Evolutionary conservation across 2,888 invertebrate species (phyloP), one percentile per base, ranked within the genome.

Genomic region (Drosophila acutilabella): DNA sequence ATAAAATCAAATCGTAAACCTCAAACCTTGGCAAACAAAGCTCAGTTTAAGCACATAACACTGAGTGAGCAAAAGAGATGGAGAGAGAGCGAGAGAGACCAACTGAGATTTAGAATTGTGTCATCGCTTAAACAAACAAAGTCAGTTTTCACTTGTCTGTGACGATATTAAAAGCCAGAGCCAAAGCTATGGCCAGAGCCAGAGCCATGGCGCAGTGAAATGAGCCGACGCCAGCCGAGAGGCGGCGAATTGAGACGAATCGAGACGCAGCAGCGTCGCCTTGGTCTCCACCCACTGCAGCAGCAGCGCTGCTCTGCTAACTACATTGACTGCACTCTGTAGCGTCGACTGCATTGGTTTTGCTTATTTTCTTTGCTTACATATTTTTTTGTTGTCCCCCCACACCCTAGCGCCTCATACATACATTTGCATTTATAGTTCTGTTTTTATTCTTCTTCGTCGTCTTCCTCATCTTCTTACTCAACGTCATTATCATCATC

Each of bases 61-160:
- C 16, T 18, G 16, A 14, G 23, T 20, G 33, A 33, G 11, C 7
- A 1, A 30, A 30, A 2, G 33, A 8, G 56, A 48, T 57, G 38
- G 42, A 16, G 30, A 50, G 58, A 40, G 78, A 23, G 30, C 16
- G 40, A 73, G 60, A 60, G 53, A 71, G n/a, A 66, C 52, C 51
- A 70, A 66, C 44, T 50, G 16, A 64, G 70, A 72, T 75, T 78
- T 74, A 82, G 80, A 83, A 83, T 83, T 83, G 88, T 88, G 83
- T 88, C 83, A 83, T 81, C 77, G 74, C 68, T 64, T 74, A 82
- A 82, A 71, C 88, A 88, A 83, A 85, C 80, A 70, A 74, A 70
- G 73, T 73, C 69, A 69, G 64, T 75, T 64, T 68, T 66, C 62
- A 75, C 51, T 53, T 69, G 60, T 59, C 52, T 52, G 57, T 64